Evolutionary conservation across 1,140 invertebrate species (phyloP), one percentile per base, ranked within the genome.

Genomic region (Coenobita brevimanus): DNA sequence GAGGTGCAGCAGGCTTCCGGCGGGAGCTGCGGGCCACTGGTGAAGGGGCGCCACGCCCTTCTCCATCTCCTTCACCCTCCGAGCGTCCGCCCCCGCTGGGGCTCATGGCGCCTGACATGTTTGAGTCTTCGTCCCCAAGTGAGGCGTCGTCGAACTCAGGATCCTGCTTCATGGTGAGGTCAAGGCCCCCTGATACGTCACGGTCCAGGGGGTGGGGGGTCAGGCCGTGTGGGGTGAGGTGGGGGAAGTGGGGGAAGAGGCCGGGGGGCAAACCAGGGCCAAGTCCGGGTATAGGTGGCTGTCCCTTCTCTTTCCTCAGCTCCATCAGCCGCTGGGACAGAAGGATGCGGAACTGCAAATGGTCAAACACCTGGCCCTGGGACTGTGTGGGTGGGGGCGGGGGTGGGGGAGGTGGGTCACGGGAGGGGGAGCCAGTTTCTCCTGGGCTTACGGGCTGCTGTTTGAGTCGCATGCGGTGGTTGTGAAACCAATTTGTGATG

Each of bases 401-500:
- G 54, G 88, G 91, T 21, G 82, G 78, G 38, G 54, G 79, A 50
- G 67, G 83, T 43, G 62, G 62, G 0, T 89, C 86, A 76, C 73
- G 89, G 79, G 69, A 73, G 24, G 75, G 86, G 8, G 84, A 76
- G 24, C 69, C 54, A 36, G 81, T 33, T 27, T 79, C 88, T 0
- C 89, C 91, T 15, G 88, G 90, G 67, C 91, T 90, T 6, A 62
- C 79, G 38, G 89, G 87, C 89, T 95, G 94, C 92, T 95, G 94
- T 92, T 99, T 99, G 91, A 99, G 94, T 79, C 99, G 95, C 97
- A 99, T 99, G 82, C 98, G 95, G 93, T 99, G 98, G 92, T 99
- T 99, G 93, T 99, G 98, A 94, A 99, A 99, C 98, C 98, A 99
- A 92, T 99, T 99, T 24, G 97, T 98, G 87, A 99, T 99, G 57